Percentiles rank a stretch among this genome's conserved stretches.
These are phyloP conservation scores for Rapana venosa DNA, from an alignment of 2,888 invertebrate genomes.

Conservation along the genomic window DNA sequence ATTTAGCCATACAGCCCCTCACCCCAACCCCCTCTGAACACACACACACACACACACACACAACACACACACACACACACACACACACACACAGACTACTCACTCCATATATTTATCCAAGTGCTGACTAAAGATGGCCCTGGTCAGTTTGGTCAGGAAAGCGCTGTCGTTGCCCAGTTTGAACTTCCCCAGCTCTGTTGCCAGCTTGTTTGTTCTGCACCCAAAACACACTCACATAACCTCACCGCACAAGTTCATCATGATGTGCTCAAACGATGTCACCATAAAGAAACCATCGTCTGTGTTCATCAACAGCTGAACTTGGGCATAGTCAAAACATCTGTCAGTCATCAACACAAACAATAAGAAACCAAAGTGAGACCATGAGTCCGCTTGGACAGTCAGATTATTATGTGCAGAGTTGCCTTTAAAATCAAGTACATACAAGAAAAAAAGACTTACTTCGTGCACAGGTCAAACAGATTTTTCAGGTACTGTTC, in stretches of 20 bases:
- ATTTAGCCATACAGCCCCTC: neutral
- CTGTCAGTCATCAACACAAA: too few relatives aligned
- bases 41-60: neutral
- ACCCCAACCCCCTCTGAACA: neutral
- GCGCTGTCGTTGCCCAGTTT: slow-evolving; percentile 89
- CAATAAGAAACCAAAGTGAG: too few relatives aligned
- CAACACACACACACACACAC: neutral
- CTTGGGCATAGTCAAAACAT: too few relatives aligned
- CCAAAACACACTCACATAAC: neutral
- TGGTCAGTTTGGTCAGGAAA: slow-evolving; percentile 87
- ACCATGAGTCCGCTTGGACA: too few relatives aligned
- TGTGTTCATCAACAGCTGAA: too few relatives aligned
- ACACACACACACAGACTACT: neutral
- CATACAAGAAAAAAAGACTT: slow-evolving; percentile 36
- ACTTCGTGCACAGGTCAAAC: slow-evolving; percentile 93
- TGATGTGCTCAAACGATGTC: too few relatives aligned
- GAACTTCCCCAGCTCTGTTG: slow-evolving; percentile 85
- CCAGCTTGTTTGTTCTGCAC: slow-evolving; percentile 86
- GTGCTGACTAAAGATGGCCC: slow-evolving; percentile 89
- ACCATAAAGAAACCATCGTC: too few relatives aligned
- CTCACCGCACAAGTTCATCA: neutral
- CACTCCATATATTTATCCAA: slow-evolving; percentile 81
- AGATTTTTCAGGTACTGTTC: slow-evolving; percentile 93
- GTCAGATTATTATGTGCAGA: too few relatives aligned
- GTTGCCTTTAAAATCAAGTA: too few relatives aligned